Evolutionary conservation across 2,113 vertebrate species (phyloP).

Genomic region (Paralichthys olivaceus): DNA sequence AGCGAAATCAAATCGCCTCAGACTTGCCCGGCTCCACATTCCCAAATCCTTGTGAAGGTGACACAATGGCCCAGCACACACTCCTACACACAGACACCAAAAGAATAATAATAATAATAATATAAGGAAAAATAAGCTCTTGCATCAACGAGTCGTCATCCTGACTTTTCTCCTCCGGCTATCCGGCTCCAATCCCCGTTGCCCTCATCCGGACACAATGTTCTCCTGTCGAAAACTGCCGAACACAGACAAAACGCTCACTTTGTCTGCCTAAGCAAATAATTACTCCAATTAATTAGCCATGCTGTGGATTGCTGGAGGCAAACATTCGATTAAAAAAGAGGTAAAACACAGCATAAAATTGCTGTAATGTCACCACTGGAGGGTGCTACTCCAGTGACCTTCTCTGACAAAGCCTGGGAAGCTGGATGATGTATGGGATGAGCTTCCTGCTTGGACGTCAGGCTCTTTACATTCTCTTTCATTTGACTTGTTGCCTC

Average conservation of each 20-base stretch:
- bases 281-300: constrained; percentile 85
- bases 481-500: constrained; percentile 46
- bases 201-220: constrained; percentile 75
- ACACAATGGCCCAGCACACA: constrained; percentile 14
- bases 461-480: constrained; percentile 22
- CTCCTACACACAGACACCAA: constrained; percentile 6
- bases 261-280: constrained; percentile 86
- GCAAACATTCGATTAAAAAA: constrained; percentile 76
- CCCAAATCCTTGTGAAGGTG: constrained; percentile 24
- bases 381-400: constrained; percentile 71
- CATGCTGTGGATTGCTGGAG: constrained; percentile 80
- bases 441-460: constrained; percentile 26
- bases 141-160: constrained; percentile 54
- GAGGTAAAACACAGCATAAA: constrained; percentile 69
- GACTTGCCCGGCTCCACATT: constrained; percentile 18
- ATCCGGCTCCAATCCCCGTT: constrained; percentile 41
- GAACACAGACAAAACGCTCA: constrained; percentile 79
- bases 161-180: constrained; percentile 37
- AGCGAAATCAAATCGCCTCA: constrained; percentile 6
- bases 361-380: constrained; percentile 70
- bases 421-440: constrained; percentile 50
- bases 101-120: constrained; percentile 10
- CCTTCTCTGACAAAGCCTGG: constrained; percentile 70
- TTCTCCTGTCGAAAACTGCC: constrained; percentile 79
- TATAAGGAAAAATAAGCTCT: background rate